These are phyloP conservation scores for Mellivora capensis DNA, from an alignment of 2,113 vertebrate species.

Conservation along the genomic window DNA sequence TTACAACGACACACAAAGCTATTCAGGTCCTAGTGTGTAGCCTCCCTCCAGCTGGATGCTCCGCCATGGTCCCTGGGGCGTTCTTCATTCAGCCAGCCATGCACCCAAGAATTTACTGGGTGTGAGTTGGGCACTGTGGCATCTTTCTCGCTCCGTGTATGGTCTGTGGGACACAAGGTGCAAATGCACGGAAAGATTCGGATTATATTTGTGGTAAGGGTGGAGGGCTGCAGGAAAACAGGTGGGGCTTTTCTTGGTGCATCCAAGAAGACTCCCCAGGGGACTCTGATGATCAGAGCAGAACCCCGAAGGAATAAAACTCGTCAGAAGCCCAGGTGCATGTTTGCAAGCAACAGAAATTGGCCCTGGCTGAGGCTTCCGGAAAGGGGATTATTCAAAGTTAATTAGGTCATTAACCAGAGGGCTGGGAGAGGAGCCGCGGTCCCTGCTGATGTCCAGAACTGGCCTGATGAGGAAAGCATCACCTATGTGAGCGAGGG, in stretches of 20 bases:
- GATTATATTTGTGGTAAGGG: accelerated
- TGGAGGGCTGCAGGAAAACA: neutral
- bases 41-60: too few species aligned
- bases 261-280: neutral
- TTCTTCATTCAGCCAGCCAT: accelerated
- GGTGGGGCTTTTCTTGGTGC: neutral
- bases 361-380: neutral
- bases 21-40: accelerated
- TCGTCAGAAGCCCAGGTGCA: neutral
- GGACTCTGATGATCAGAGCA: neutral
- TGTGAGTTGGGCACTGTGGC: neutral
- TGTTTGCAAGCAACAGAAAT: neutral
- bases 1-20: neutral
- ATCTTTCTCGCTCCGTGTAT: too few species aligned
- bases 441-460: accelerated
- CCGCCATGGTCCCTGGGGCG: too few species aligned
- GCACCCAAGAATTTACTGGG: accelerated
- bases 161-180: neutral
- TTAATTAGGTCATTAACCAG: neutral
- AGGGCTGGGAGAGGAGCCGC: accelerated
- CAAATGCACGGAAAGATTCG: accelerated
- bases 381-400: neutral
- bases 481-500: neutral
- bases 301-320: neutral
- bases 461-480: neutral